phyloP scores from a whole-genome alignment of 2,113 vertebrate species.

The Prunella himalayana region DNA sequence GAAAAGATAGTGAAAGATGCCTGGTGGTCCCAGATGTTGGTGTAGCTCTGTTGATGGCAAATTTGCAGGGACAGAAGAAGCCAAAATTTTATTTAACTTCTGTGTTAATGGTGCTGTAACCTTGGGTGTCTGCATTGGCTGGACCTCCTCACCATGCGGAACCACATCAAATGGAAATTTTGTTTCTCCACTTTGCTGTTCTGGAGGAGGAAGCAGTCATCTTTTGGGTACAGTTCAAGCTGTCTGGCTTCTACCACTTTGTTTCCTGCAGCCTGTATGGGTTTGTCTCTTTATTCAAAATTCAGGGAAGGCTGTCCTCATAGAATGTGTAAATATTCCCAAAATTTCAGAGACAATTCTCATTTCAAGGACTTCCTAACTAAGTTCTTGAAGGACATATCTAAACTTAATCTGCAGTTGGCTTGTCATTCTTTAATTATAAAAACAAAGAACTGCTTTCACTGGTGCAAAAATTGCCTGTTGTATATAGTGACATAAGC shows the following conservation, averaged over 20 bases:
- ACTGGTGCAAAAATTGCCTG: neutral
- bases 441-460: neutral
- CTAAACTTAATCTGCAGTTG: neutral
- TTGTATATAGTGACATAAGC: neutral
- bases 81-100: neutral
- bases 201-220: neutral
- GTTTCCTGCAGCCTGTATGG: neutral
- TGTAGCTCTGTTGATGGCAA: neutral
- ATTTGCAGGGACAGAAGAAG: neutral
- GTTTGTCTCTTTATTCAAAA: neutral
- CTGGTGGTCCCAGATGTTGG: neutral
- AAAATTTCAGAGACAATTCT: neutral
- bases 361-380: neutral
- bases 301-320: neutral
- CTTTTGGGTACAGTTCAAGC: neutral
- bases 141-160: neutral
- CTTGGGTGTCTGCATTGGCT: neutral
- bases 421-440: neutral
- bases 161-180: neutral
- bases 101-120: neutral
- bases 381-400: neutral
- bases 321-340: neutral
- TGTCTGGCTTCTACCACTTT: neutral
- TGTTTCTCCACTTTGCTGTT: neutral
- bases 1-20: no score